Base-by-base conservation (phyloP, 2,113 vertebrate genomes). In the Sclerurus mexicanus region DNA sequence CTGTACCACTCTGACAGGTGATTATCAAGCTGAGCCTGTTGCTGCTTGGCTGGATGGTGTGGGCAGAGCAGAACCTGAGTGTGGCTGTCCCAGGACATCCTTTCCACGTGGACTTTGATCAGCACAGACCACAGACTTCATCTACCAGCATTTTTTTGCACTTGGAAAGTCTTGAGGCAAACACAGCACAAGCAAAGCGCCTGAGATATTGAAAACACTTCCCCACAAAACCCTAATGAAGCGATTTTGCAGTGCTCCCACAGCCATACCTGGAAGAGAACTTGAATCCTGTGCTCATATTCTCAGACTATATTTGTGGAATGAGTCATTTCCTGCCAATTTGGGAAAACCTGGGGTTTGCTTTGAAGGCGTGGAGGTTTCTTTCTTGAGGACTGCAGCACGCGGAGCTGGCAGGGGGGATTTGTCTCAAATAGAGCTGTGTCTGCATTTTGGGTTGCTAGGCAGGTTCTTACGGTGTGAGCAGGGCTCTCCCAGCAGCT, bases 291-390 rank as follows among this genome's bases (percentile, higher is more conserved):
- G 35, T 13, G 12, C 52, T 76, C 68, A 2, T 18, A 23, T 47
- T 60, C 58, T 4, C 9, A 82, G 81, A 6, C 59, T 71, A 0
- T 62, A 8, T 81, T 42, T 83, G 68, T 30, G 33, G 33, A 85
- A 74, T 90, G 88, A 94, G 22, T 86, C 9, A 77, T 83, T 94
- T 92, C 50, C 75, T 95, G 89, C 67, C 88, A 33, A 7, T 74
- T 21, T 80, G 60, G 87, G 78, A 40, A 50, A 89, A 87, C 53
- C 87, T 90, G 75, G 63, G 67, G 12, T 83, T 88, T 59, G 87
- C 93, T 91, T 63, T 78, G 85, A 84, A 85, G 83, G 52, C 2
- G 5, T 5, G 1, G 25, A 46, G 14, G 35, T 86, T 95, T 67
- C 55, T 77, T 31, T 31, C 52, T 19, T 1, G 6, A 58, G 37